Percentiles rank a stretch among this genome's conserved stretches.
Conservation (phyloP, 2,797 vertebrate genomes). For the Hippoglossus hippoglossus region DNA sequence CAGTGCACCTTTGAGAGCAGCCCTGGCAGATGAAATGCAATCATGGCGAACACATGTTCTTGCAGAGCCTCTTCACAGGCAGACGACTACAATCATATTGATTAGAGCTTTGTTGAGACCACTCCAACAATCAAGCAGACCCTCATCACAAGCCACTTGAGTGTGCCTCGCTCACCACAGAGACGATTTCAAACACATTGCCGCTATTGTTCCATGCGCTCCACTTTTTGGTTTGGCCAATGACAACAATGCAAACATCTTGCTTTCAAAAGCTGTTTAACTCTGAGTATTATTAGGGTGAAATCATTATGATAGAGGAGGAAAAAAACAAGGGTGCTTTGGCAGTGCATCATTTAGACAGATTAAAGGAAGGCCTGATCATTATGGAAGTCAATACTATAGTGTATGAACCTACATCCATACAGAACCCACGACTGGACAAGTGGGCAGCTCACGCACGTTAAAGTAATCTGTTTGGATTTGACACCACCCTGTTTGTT, state of each 20-base stretch:
- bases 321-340: slow-evolving; percentile 39
- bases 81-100: slow-evolving; percentile 78
- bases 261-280: slow-evolving; percentile 62
- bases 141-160: slow-evolving; percentile 68
- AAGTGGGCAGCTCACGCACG: slow-evolving; percentile 2
- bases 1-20: slow-evolving; percentile 58
- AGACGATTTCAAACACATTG: slow-evolving; percentile 63
- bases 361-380: slow-evolving; percentile 34
- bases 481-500: slow-evolving; percentile 12
- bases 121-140: slow-evolving; percentile 77
- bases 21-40: slow-evolving; percentile 65
- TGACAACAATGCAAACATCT: slow-evolving; percentile 55
- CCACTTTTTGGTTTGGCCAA: slow-evolving; percentile 57
- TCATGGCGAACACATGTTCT: slow-evolving; percentile 69
- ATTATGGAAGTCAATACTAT: slow-evolving; percentile 22
- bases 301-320: slow-evolving; percentile 50
- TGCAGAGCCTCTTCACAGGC: slow-evolving; percentile 67
- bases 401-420: slow-evolving; percentile 1
- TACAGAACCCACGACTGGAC: slow-evolving; percentile 3
- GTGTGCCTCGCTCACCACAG: slow-evolving; percentile 44
- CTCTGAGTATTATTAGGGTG: slow-evolving; percentile 54
- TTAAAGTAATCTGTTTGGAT: slow-evolving; percentile 17
- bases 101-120: slow-evolving; percentile 76
- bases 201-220: slow-evolving; percentile 35
- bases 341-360: slow-evolving; percentile 24